These are phyloP conservation scores for Chrysodeixis includens DNA, from an alignment of 2,888 invertebrate species.

Conservation along the genomic window DNA sequence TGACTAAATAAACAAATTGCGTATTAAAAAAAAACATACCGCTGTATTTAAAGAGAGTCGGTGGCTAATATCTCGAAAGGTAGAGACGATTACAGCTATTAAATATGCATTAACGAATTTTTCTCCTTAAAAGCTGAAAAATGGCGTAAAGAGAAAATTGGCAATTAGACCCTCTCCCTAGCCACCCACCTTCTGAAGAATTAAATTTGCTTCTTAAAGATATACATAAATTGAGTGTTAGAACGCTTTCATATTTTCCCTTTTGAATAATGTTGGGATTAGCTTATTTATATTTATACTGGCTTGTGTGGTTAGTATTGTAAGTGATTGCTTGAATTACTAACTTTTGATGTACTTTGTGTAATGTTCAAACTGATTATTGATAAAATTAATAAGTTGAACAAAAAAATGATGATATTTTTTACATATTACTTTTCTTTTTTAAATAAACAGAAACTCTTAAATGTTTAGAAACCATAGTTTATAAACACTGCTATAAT, in stretches of 20 bases:
- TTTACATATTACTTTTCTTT: too few species aligned
- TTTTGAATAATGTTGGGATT: conserved; percentile 67
- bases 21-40: conserved; percentile 44
- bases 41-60: conserved; percentile 63
- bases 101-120: conserved; percentile 90
- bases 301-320: conserved; percentile 50
- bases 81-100: conserved; percentile 86
- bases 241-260: conserved; percentile 70
- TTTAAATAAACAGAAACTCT: too few species aligned
- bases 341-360: too few species aligned
- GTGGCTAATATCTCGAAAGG: conserved; percentile 72
- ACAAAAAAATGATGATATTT: too few species aligned
- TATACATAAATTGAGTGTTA: conserved; percentile 83
- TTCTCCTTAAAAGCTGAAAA: conserved; percentile 88
- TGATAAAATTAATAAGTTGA: too few species aligned
- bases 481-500: too few species aligned
- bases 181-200: conserved; percentile 68
- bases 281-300: conserved; percentile 67
- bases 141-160: conserved; percentile 88
- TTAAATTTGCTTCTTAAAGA: conserved; percentile 84
- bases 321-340: conserved; percentile 5
- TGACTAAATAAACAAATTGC: conserved; percentile 46
- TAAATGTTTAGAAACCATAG: too few species aligned
- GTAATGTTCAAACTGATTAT: neutral
- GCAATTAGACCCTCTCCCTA: conserved; percentile 77